Evolutionary conservation across 2,113 vertebrate species (phyloP), one percentile per base, ranked within the genome.

Genomic region (Centropus bengalensis): DNA sequence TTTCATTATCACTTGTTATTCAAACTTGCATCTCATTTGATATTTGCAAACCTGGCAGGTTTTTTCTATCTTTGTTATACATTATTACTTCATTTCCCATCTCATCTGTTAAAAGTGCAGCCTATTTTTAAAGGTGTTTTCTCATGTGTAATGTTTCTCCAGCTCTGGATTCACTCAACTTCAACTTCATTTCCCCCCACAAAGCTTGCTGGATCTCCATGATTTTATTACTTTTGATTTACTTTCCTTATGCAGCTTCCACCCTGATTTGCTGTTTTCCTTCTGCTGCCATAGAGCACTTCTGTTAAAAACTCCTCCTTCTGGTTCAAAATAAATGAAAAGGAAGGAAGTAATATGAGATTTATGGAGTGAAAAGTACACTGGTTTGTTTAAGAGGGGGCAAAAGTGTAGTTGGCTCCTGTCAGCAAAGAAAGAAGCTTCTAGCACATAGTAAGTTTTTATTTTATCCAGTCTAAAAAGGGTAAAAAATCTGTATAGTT

Each of bases 341-440:
- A 97, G 96, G 97, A 97, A 98, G 97, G 97, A 97, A 98, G 97
- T 96, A 98, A 97, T 96, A 97, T 76, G 96, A 97, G 96, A 97
- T 98, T 97, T 98, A 96, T 96, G 94, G 93, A 96, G 96, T 94
- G 91, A 97, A 96, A 97, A 95, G 92, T 94, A 85, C 76, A 81
- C 86, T 96, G 91, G 92, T 95, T 96, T 91, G 83, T 86, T 94
- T 96, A 93, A 94, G 87, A 91, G 88, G 68, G 74, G 88, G 89
- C 79, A 94, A 89, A 92, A 94, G 91, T 93, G 74, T 96, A 91
- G 81, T 95, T 96, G 73, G 85, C 91, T 97, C 85, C 89, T 97
- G 93, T 96, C 94, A 94, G 93, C 89, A 86, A 82, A 92, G 81
- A 95, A 89, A 89, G 86, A 94, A 95, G 75, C 79, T 96, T 95